phyloP scores from a whole-genome alignment of 2,888 invertebrate species.

The Phragmatobia fuliginosa region DNA sequence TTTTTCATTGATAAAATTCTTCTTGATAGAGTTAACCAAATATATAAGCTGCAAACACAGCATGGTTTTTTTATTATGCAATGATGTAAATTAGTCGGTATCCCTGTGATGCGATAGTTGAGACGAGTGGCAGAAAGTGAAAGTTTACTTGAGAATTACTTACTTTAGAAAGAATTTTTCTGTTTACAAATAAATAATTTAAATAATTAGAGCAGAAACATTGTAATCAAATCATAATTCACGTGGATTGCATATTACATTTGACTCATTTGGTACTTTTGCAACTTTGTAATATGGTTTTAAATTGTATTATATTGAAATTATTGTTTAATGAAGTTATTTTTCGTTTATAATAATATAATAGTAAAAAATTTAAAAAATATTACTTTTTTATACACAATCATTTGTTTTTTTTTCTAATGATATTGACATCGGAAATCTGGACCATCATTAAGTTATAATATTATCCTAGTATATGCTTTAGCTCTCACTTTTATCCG shows the following conservation, averaged over 20 bases:
- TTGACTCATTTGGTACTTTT: background rate
- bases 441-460: conserved; percentile 6
- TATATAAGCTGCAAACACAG: conserved; percentile 16
- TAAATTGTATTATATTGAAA: background rate
- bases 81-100: conserved; percentile 41
- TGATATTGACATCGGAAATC: background rate
- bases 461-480: background rate
- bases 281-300: background rate
- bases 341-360: too few species aligned
- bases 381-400: too few species aligned
- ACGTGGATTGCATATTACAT: background rate
- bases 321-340: background rate
- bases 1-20: background rate
- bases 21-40: conserved; percentile 5
- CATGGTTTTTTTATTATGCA: conserved; percentile 41
- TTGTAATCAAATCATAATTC: background rate
- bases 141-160: conserved; percentile 49
- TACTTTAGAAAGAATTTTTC: conserved; percentile 36
- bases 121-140: conserved; percentile 50
- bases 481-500: conserved; percentile 22
- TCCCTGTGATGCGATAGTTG: conserved; percentile 41
- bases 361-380: too few species aligned
- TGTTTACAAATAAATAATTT: conserved; percentile 20
- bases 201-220: conserved; percentile 1
- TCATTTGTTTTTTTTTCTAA: background rate